Base-by-base conservation (phyloP, 2,888 invertebrate species). In the Chloroclysta siterata region DNA sequence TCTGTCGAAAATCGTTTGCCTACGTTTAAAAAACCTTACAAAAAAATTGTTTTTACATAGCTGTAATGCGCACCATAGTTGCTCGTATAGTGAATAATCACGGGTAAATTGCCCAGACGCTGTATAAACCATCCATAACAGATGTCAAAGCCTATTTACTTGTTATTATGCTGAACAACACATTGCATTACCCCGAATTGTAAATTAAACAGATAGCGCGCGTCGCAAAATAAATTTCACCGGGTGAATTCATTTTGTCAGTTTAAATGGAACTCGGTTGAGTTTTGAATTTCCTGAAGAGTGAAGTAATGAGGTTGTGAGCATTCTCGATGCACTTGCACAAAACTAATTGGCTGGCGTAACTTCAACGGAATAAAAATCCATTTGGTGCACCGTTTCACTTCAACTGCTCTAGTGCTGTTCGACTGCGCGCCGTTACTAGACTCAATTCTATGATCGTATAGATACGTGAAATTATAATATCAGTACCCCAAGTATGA, bases 351-450 rank as follows among this genome's bases (percentile, higher is more conserved):
- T 89, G 88, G 87, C 81, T 82, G 72, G 77, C 74, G 80, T 79
- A 82, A 83, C 85, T 86, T 82, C 79, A 80, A 75, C 80, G 78
- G 85, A 88, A 87, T 88, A 86, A 87, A 86, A 86, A 85, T 83
- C 82, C 75, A 82, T 88, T 85, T 81, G 79, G 79, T 78, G 82
- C 77, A 77, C 75, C 79, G 75, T 77, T 80, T 75, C 76, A 74
- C 76, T 79, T 70, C 69, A 65, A 66, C 66, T 63, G 68, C 63
- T 74, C 68, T 79, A 79, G 79, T 81, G 78, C 73, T 76, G 79
- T 76, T 66, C 77, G 41, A 51, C 17, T 48, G 47, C 36, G 17
- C 48, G 22, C 52, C 52, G 57, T 58, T 61, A 54, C 52, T 47
- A 17, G 17, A 17, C 46, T 22, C 22, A 22, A 46, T 46, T 46